Base-by-base conservation (phyloP, 1,140 invertebrate genomes). In the Hirudo medicinalis region DNA sequence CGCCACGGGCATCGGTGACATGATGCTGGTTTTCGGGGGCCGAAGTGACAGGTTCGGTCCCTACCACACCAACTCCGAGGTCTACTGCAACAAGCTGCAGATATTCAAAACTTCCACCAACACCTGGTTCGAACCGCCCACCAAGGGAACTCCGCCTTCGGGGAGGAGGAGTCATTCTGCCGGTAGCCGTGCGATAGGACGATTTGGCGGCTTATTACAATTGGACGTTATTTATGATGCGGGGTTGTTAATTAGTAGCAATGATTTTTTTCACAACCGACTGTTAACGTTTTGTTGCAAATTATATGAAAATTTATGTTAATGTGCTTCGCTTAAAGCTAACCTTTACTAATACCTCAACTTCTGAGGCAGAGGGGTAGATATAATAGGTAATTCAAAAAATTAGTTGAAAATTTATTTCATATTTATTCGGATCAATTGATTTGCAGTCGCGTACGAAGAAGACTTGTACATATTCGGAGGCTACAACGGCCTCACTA, bases 1-100 rank as follows among this genome's bases (percentile, higher is more conserved):
- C 0, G 88, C 91, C 0, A 88, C 89, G 17, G 86, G 87, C 43
- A 82, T 91, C 75, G 86, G 85, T 71, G 81, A 86, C 75, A 83
- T 85, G 73, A 92, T 94, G 88, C 92, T 90, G 78, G 84, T 94
- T 55, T 94, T 90, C 83, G 92, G 92, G 29, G 92, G 92, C 0
- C 82, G 92, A 67, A 88, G 89, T 70, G 87, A 89, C 77, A 78
- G 83, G 57, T 82, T 86, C 55, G 87, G 86, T 73, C 85, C 87
- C 53, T 86, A 86, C 78, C 84, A 85, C 68, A 84, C 86, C 75
- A 85, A 76, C 75, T 76, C 86, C 76, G 90, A 90, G 82, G 85
- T 87, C 71, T 94, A 94, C 76, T 89, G 87, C 75, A 87, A 90
- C 72, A 84, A 87, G 75, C 84, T 94, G 25, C 86, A 87, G 76